phyloP scores from a whole-genome alignment of 2,888 invertebrate species.

The Pandemis corylana region DNA sequence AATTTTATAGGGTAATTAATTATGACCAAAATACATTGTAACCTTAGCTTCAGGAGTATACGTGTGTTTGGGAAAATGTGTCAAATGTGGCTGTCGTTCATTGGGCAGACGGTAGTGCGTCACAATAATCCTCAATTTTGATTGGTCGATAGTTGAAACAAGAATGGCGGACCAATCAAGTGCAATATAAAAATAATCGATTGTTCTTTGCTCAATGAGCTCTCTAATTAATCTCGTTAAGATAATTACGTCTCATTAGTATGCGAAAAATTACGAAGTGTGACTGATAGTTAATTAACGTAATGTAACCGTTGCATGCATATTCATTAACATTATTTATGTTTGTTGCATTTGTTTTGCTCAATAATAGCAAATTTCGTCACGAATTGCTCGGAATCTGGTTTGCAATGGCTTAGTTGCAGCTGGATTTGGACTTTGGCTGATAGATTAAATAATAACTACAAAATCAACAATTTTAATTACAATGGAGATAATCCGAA shows the following conservation, averaged over 20 bases:
- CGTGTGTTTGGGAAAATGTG: slow-evolving; percentile 15
- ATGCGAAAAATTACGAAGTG: slow-evolving; percentile 9
- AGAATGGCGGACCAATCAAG: slow-evolving; percentile 1
- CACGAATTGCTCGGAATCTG: not conserved
- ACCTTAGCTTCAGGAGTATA: slow-evolving; percentile 21
- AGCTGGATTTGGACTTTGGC: not conserved
- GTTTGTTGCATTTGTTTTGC: slow-evolving; percentile 6
- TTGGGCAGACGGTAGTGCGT: not conserved
- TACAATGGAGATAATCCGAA: too few relatives aligned
- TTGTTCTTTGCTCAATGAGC: slow-evolving; percentile 34
- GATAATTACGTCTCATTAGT: not conserved
- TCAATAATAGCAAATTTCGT: slow-evolving; percentile 1
- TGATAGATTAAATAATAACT: too few relatives aligned
- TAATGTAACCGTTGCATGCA: slow-evolving; percentile 10
- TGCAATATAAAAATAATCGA: not conserved
- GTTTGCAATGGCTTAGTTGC: not conserved
- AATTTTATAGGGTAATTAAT: slow-evolving; percentile 51
- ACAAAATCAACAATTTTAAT: too few relatives aligned
- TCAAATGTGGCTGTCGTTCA: not conserved
- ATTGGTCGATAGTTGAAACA: not conserved
- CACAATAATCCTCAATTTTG: not conserved
- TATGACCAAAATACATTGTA: slow-evolving; percentile 51
- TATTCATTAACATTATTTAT: not conserved
- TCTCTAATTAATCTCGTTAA: slow-evolving; percentile 31
- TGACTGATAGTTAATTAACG: slow-evolving; percentile 30